Evolutionary conservation across 1,140 invertebrate genomes (phyloP).

Genomic region (Cydia amplana): DNA sequence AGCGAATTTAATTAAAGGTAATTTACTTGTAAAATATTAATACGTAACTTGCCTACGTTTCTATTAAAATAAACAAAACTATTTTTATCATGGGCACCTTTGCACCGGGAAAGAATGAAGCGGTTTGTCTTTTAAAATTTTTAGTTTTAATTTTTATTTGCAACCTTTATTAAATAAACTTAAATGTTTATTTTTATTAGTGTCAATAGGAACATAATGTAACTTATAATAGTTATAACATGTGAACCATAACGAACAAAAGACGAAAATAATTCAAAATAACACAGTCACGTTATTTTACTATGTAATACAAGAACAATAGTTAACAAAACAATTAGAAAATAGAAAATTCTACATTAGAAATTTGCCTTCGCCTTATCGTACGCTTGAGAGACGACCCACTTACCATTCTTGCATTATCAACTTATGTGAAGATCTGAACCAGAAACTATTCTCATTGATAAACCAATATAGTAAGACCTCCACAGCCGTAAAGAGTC

Average conservation of each 20-base stretch:
- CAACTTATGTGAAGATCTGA: neutral
- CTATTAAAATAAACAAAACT: neutral
- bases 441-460: neutral
- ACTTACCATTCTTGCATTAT: conserved; percentile 3
- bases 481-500: neutral
- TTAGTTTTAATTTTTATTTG: too few relatives aligned
- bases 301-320: conserved; percentile 11
- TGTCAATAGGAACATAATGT: too few relatives aligned
- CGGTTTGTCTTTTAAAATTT: too few relatives aligned
- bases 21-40: too few relatives aligned
- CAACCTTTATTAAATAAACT: too few relatives aligned
- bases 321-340: neutral
- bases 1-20: too few relatives aligned
- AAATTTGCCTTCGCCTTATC: neutral
- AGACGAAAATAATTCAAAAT: neutral
- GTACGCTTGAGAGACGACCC: neutral
- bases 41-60: too few relatives aligned
- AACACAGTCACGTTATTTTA: neutral
- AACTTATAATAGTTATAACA: too few relatives aligned
- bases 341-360: conserved; percentile 8
- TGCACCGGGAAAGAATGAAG: too few relatives aligned
- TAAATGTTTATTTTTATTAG: too few relatives aligned
- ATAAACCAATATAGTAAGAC: neutral
- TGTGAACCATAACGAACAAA: too few relatives aligned
- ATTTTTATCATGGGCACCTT: too few relatives aligned